Base-by-base conservation (phyloP, 2,888 invertebrate species). In the Leucophora obtusa region DNA sequence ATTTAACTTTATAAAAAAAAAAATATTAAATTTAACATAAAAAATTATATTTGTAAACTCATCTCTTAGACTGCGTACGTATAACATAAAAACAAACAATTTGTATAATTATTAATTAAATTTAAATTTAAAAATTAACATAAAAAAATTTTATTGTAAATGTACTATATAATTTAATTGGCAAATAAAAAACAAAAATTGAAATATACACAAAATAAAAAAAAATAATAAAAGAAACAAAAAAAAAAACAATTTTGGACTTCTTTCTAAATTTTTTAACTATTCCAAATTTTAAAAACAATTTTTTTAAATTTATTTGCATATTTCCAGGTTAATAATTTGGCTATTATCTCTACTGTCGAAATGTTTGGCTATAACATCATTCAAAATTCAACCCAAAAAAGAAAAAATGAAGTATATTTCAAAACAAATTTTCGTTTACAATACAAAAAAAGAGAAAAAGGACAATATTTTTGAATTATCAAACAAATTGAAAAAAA, bases 1-100 rank as follows among this genome's bases (percentile, higher is more conserved):
- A 50, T 56, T 54, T 59, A 76, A 62, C 21, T 47, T 47, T 74
- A 28, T 11, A 63, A 38, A 56, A 47, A 43, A 63, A 38, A 56
- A 47, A 43, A 21, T 62, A 38, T 11, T n/a, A 56, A 58, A 53
- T 62, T 63, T 54, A 74, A 62, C 38, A 60, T 72, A 77, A 47
- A 59, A 35, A 69, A 65, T 65, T 77, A 59, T 65, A 73, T 73
- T 66, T 77, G 80, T 66, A 63, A 81, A 81, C 72, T 76, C 69
- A 76, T 69, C 60, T 81, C 56, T 77, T 81, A 83, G 83, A 83
- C 83, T 83, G 83, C 83, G 79, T 82, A 82, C 56, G 51, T 81
- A 76, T 78, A 82, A 79, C 68, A 53, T 51, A 74, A 51, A 58
- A 15, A 10, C 38, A 47, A 38, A 43, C 47, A 51, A 59, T 56